Conservation (phyloP, 2,797 vertebrate genomes). For the Enoplosus armatus region DNA sequence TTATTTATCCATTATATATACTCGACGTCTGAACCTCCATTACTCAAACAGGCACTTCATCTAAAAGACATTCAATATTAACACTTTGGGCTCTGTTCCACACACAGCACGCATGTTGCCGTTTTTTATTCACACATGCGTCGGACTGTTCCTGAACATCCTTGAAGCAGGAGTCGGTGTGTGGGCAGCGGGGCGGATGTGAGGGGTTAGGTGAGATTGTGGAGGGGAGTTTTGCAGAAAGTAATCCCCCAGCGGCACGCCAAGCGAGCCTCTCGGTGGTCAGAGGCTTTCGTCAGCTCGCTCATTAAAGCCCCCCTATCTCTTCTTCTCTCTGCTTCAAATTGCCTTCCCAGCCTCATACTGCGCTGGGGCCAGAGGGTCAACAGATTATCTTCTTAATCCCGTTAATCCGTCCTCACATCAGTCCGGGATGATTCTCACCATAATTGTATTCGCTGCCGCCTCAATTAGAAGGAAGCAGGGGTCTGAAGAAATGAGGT, state of each 20-base stretch:
- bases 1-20: background rate
- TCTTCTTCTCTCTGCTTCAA: constrained; percentile 71
- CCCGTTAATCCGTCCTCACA: constrained; percentile 84
- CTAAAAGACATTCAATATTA: background rate
- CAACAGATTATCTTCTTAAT: constrained; percentile 84
- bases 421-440: constrained; percentile 81
- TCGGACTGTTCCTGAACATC: constrained; percentile 36
- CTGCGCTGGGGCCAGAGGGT: constrained; percentile 75
- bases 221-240: constrained; percentile 50
- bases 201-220: constrained; percentile 58
- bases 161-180: constrained; percentile 25
- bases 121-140: background rate
- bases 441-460: constrained; percentile 80
- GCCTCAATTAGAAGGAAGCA: constrained; percentile 79
- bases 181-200: constrained; percentile 27
- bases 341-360: constrained; percentile 81
- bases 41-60: constrained; percentile 1
- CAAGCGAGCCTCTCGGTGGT: constrained; percentile 68
- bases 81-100: background rate
- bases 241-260: constrained; percentile 70
- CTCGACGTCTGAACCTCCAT: background rate
- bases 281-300: constrained; percentile 67
- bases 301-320: constrained; percentile 76
- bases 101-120: background rate
- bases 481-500: constrained; percentile 62